A percentile compares a stretch with the other conserved stretches of the same genome.
phyloP scores from a whole-genome alignment of 2,797 vertebrate species.

The Danio kyathit region DNA sequence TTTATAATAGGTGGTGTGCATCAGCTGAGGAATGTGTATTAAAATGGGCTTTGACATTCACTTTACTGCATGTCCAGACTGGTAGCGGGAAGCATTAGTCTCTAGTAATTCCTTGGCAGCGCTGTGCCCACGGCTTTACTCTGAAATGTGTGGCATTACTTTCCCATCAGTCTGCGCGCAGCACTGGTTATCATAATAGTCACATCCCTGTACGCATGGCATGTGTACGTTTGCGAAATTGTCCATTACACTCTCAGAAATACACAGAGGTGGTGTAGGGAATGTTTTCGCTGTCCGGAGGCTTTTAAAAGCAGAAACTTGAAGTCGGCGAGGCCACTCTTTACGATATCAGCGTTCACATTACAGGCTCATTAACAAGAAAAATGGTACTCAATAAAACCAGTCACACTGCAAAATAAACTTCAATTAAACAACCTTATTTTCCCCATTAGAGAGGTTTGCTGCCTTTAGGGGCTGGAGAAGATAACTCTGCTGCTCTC shows the following conservation, averaged over 20 bases:
- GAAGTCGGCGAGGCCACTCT: slow-evolving; percentile 60
- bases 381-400: slow-evolving; percentile 85
- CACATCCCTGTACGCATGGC: not conserved
- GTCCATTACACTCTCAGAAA: slow-evolving; percentile 19
- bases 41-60: slow-evolving; percentile 91
- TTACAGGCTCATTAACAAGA: slow-evolving; percentile 85
- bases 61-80: slow-evolving; percentile 92
- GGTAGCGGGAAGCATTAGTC: slow-evolving; percentile 91
- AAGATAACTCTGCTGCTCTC: slow-evolving; percentile 69
- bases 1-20: slow-evolving; percentile 83
- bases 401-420: slow-evolving; percentile 83
- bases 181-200: slow-evolving; percentile 18
- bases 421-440: slow-evolving; percentile 85
- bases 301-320: slow-evolving; percentile 52
- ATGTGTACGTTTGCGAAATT: slow-evolving; percentile 28
- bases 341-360: slow-evolving; percentile 79
- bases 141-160: slow-evolving; percentile 70
- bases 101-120: slow-evolving; percentile 86
- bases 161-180: slow-evolving; percentile 57
- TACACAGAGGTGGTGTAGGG: not conserved
- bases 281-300: not conserved
- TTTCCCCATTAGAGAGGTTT: slow-evolving; percentile 79
- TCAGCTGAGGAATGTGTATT: slow-evolving; percentile 89
- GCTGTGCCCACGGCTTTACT: slow-evolving; percentile 84
- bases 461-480: slow-evolving; percentile 69